phyloP scores from a whole-genome alignment of 2,113 vertebrate species.

The Engystomops pustulosus region DNA sequence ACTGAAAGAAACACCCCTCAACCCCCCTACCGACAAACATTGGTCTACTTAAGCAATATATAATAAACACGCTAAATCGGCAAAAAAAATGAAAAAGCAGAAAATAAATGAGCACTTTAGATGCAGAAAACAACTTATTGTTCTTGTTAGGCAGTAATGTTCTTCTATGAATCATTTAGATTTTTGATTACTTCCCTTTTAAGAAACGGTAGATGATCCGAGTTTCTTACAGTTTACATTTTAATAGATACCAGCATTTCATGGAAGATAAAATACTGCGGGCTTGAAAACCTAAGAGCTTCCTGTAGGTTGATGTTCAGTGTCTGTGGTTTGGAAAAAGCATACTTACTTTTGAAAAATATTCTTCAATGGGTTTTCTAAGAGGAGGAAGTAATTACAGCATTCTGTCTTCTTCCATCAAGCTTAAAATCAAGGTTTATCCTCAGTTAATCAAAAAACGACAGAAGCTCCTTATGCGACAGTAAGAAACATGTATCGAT shows the following conservation, averaged over 20 bases:
- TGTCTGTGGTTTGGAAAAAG: conserved; percentile 5
- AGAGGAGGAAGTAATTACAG: conserved; percentile 15
- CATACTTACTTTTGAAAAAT: background rate
- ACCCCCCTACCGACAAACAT: no score
- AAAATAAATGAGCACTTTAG: background rate
- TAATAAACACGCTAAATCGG: no score
- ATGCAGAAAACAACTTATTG: background rate
- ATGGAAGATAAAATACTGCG: background rate
- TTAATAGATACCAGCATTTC: conserved; percentile 13
- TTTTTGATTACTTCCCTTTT: background rate
- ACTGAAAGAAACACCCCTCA: no score
- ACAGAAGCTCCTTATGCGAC: background rate
- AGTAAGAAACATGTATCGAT: background rate
- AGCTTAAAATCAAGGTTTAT: conserved; percentile 9
- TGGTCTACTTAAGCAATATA: no score
- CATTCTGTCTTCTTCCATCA: background rate
- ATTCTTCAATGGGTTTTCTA: background rate
- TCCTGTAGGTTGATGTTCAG: background rate
- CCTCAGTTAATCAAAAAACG: background rate
- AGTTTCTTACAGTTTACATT: conserved; percentile 23
- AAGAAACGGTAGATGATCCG: background rate
- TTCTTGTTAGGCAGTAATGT: background rate
- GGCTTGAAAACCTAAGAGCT: background rate
- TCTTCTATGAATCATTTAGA: background rate
- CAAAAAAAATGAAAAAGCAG: background rate